A percentile compares a stretch with the other conserved stretches of the same genome.
Evolutionary conservation across 64 coral and sea anemone species (phyloP).

Genomic region (Catalaphyllia jardinei): DNA sequence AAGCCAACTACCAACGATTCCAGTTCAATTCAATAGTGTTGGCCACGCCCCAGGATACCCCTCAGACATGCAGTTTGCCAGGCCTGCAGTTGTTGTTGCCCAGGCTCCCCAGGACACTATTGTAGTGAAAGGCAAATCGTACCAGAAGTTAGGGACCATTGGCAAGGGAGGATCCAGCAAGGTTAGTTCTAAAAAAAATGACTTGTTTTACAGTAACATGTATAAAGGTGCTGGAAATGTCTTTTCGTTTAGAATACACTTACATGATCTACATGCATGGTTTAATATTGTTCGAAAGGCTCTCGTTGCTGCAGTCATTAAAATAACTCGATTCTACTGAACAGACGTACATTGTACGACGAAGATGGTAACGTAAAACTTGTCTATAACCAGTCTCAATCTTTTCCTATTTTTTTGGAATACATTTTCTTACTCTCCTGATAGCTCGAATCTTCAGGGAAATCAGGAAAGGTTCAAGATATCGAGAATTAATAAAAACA

Average conservation of each 20-base stretch:
- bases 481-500: no score
- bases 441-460: no score
- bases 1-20: background rate
- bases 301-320: no score
- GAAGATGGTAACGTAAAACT: no score
- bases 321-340: no score
- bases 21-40: background rate
- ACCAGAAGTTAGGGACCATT: conserved; percentile 74
- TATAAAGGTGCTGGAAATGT: background rate
- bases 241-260: no score
- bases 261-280: no score
- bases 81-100: background rate
- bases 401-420: no score
- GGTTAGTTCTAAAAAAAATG: conserved; percentile 7
- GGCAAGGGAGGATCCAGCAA: conserved; percentile 93
- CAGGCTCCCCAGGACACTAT: conserved; percentile 43
- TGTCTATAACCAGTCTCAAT: no score
- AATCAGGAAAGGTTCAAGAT: background rate
- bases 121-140: conserved; percentile 82
- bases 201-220: background rate
- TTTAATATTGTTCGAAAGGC: no score
- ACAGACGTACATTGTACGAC: no score
- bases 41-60: background rate
- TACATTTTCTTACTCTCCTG: no score
- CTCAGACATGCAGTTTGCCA: conserved; percentile 9